Base-by-base conservation (phyloP, 2,113 vertebrate genomes). In the Ornithorhynchus anatinus region DNA sequence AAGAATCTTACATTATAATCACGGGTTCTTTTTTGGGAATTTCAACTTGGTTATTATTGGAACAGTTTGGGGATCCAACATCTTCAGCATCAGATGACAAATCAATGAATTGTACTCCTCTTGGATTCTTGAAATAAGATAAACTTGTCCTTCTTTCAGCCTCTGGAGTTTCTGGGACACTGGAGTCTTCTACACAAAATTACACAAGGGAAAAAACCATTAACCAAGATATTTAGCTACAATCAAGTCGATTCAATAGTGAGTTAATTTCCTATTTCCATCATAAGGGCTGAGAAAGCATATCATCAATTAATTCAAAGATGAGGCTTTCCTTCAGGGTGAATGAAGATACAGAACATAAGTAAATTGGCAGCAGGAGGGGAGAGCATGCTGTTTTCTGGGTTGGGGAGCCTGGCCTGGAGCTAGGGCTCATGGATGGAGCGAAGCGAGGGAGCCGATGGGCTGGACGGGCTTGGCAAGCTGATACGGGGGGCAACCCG, bases 81-180 rank as follows among this genome's bases (percentile, higher is more conserved):
- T 89, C 92, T 37, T 95, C 93, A 1, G 80, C 92, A 60, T 93
- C 94, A 59, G 93, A 92, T 51, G 88, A 92, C 16, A 79, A 69
- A 15, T 94, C 93, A 2, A 95, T 84, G 77, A 92, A 95, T 2
- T 90, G 90, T 20, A 95, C 86, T 60, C 92, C 91, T 81, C 69
- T 90, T 78, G 37, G 80, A 66, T 8, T 79, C 51, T 79, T 88
- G 87, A 95, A 94, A 27, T 74, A 84, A 22, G 89, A 84, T 10
- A 22, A 9, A 3, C 61, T 71, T 31, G 10, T 38, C 17, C 87
- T 81, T 45, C 91, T 92, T 65, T 95, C 87, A 53, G 70, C 69
- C 82, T 88, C 87, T 25, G 94, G 86, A 60, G 91, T 91, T 89
- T 92, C 94, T 53, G 92, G 88, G 69, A 94, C 45, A 31, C 86